phyloP scores from a whole-genome alignment of 2,888 invertebrate species.

The Penaeus monodon region DNA sequence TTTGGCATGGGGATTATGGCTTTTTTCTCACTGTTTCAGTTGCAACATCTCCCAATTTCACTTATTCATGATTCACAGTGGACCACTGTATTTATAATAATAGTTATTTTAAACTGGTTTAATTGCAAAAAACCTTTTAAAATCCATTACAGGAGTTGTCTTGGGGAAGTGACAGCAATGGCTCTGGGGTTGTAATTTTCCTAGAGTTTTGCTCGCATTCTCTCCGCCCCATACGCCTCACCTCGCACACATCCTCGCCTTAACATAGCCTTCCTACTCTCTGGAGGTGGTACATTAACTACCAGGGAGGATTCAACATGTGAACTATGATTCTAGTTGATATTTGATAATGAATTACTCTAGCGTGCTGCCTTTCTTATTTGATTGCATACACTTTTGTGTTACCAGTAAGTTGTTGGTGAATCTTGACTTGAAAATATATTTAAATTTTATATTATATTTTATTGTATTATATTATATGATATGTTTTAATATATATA shows the following conservation, averaged over 20 bases:
- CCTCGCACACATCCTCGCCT: slow-evolving; percentile 73
- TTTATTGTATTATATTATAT: too few relatives aligned
- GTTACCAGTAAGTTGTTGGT: too few relatives aligned
- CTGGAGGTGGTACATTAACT: slow-evolving; percentile 95
- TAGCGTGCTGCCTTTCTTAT: background rate
- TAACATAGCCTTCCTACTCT: slow-evolving; percentile 85
- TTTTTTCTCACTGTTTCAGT: background rate
- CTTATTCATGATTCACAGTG: too few relatives aligned
- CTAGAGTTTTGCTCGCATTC: slow-evolving; percentile 88
- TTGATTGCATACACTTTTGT: too few relatives aligned
- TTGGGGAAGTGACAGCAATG: slow-evolving; percentile 92
- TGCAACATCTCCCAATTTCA: too few relatives aligned
- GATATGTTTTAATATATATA: background rate
- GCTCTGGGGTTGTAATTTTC: slow-evolving; percentile 88
- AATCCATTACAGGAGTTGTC: slow-evolving; percentile 80
- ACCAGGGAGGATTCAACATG: slow-evolving; percentile 75
- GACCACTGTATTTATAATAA: too few relatives aligned
- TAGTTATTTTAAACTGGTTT: too few relatives aligned
- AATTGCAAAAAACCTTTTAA: too few relatives aligned
- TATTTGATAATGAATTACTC: background rate
- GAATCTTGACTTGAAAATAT: too few relatives aligned
- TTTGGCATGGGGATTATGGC: background rate
- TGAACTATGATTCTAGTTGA: background rate
- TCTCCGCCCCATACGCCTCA: slow-evolving; percentile 83
- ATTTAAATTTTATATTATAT: too few relatives aligned